These are phyloP conservation scores for Clarias gariepinus DNA, from an alignment of 2,113 vertebrate species.

Conservation along the genomic window DNA sequence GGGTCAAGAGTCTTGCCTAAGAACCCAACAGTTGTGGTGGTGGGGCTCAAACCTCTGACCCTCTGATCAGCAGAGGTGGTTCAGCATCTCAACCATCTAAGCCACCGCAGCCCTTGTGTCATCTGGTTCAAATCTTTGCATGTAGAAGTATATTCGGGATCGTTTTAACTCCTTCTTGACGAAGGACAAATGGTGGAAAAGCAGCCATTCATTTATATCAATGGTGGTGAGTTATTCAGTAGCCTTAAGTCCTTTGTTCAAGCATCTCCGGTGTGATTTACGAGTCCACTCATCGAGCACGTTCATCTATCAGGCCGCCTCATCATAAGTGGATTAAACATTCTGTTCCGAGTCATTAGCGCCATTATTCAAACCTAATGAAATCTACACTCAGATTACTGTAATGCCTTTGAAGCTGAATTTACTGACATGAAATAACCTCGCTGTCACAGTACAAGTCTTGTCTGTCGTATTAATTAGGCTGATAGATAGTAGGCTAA, in stretches of 20 bases:
- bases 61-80: no score
- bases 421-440: constrained; percentile 60
- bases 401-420: constrained; percentile 53
- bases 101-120: no score
- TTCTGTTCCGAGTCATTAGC: constrained; percentile 58
- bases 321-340: constrained; percentile 60
- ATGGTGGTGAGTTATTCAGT: constrained; percentile 8
- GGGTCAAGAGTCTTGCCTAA: no score
- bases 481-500: constrained; percentile 50
- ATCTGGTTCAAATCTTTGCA: background rate
- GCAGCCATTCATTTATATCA: background rate
- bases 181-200: background rate
- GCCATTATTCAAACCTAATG: constrained; percentile 58
- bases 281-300: constrained; percentile 36
- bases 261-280: constrained; percentile 37
- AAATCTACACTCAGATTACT: constrained; percentile 58
- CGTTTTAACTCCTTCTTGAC: background rate
- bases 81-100: no score
- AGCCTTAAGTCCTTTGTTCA: background rate
- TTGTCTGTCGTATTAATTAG: constrained; percentile 58
- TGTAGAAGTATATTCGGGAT: background rate
- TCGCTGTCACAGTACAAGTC: constrained; percentile 49
- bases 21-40: no score
- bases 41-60: no score
- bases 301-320: constrained; percentile 53